phyloP scores from a whole-genome alignment of 2,888 invertebrate species.

The Fabriciana adippe region DNA sequence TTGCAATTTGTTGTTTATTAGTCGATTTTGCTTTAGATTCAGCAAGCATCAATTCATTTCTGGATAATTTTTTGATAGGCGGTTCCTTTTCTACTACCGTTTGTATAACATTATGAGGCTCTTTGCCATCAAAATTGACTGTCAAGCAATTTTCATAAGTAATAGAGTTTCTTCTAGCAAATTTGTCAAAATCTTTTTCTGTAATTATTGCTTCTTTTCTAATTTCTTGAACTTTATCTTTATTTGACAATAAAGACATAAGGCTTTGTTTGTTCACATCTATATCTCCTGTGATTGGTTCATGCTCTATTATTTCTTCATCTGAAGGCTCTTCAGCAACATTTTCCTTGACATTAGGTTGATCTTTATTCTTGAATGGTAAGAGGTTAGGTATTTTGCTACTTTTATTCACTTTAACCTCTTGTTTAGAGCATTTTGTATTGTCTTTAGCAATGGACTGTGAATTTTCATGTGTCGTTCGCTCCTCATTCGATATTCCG shows the following conservation, averaged over 20 bases:
- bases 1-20: slow-evolving; percentile 49
- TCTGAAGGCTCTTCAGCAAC: slow-evolving; percentile 46
- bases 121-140: slow-evolving; percentile 63
- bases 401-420: slow-evolving; percentile 48
- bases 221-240: slow-evolving; percentile 55
- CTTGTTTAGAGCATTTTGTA: slow-evolving; percentile 50
- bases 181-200: slow-evolving; percentile 77
- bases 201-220: slow-evolving; percentile 69
- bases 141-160: slow-evolving; percentile 70
- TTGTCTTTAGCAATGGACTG: slow-evolving; percentile 47
- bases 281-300: slow-evolving; percentile 53
- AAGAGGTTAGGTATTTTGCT: slow-evolving; percentile 55
- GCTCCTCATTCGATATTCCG: slow-evolving; percentile 69
- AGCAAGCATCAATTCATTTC: slow-evolving; percentile 52
- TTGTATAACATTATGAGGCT: slow-evolving; percentile 62
- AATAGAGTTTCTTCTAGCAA: slow-evolving; percentile 71
- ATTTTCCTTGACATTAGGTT: slow-evolving; percentile 44
- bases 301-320: slow-evolving; percentile 53
- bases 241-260: slow-evolving; percentile 29
- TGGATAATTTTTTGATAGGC: slow-evolving; percentile 54
- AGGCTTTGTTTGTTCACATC: slow-evolving; percentile 41
- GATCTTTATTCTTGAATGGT: slow-evolving; percentile 52
- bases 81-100: slow-evolving; percentile 61
- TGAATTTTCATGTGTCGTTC: slow-evolving; percentile 64
- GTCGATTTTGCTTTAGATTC: slow-evolving; percentile 59